A percentile compares a stretch with the other conserved stretches of the same genome.
These are phyloP conservation scores for Smittia aterrima DNA, from an alignment of 2,888 invertebrate genomes.

Conservation along the genomic window DNA sequence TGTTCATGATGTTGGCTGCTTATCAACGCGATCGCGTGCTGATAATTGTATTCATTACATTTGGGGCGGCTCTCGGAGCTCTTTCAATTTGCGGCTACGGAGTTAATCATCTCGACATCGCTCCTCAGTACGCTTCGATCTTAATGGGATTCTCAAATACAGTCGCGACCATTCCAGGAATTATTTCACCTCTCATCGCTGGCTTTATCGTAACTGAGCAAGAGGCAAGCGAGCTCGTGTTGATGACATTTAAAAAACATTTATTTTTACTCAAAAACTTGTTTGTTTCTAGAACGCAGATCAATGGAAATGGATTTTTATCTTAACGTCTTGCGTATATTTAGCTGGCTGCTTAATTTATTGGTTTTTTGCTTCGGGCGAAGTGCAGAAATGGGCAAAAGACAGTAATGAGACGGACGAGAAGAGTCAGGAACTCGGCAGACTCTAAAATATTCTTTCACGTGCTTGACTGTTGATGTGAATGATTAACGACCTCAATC, in stretches of 20 bases:
- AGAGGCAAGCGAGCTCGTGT: conserved; percentile 58
- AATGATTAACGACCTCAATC: too few relatives aligned
- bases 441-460: background rate
- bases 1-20: conserved; percentile 79
- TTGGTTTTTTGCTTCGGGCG: conserved; percentile 76
- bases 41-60: conserved; percentile 75
- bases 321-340: conserved; percentile 79
- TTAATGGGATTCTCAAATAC: conserved; percentile 92
- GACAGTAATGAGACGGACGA: background rate
- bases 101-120: conserved; percentile 84
- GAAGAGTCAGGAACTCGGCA: background rate
- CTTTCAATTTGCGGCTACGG: conserved; percentile 92
- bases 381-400: conserved; percentile 76
- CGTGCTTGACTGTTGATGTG: background rate
- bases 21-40: conserved; percentile 66
- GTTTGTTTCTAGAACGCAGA: conserved; percentile 60
- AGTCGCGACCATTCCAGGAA: conserved; percentile 86
- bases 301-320: conserved; percentile 85
- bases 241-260: background rate
- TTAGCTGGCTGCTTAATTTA: conserved; percentile 79
- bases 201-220: conserved; percentile 74
- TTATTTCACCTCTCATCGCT: conserved; percentile 81
- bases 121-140: conserved; percentile 87
- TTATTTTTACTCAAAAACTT: background rate
- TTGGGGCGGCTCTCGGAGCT: conserved; percentile 87